A percentile compares a stretch with the other conserved stretches of the same genome.
Evolutionary conservation across 2,888 invertebrate species (phyloP).

Genomic region (Rhabditoides inermis): DNA sequence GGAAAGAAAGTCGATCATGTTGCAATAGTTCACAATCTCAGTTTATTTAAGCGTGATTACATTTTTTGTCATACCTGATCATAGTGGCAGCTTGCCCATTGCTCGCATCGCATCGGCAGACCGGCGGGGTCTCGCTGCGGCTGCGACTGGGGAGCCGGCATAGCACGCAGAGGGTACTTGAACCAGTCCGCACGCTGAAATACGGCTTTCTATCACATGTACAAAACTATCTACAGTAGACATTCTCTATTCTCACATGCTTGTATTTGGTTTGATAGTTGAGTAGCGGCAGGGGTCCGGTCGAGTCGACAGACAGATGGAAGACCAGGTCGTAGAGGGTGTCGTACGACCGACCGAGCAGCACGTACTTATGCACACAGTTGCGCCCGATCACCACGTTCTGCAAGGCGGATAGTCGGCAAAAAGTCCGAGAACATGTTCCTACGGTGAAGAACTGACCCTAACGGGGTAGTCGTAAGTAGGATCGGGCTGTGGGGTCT

Average conservation of each 20-base stretch:
- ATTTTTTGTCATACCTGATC: conserved; percentile 7
- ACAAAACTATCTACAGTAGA: no score
- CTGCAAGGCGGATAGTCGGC: conserved; percentile 4
- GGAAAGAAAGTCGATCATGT: no score
- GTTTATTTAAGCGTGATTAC: no score
- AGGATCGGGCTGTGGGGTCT: no score
- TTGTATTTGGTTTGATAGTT: conserved; percentile 10
- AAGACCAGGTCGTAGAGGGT: conserved; percentile 29
- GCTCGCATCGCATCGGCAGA: conserved; percentile 27
- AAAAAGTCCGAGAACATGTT: not conserved
- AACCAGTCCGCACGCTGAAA: no score
- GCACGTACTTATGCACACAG: conserved; percentile 21
- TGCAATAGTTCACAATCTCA: no score
- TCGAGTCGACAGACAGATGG: conserved; percentile 14
- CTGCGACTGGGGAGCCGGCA: conserved; percentile 5
- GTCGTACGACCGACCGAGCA: conserved; percentile 20
- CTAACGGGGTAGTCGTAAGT: no score
- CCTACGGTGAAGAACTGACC: no score
- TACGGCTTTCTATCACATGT: conserved; percentile 5
- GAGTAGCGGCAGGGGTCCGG: conserved; percentile 18
- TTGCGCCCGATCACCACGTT: conserved; percentile 19
- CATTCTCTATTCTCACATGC: conserved; percentile 10
- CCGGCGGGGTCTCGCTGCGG: conserved; percentile 5
- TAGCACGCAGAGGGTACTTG: not conserved
- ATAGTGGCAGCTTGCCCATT: conserved; percentile 27